Evolutionary conservation across 2,113 vertebrate species (phyloP).

Genomic region (Tenrec ecaudatus): DNA sequence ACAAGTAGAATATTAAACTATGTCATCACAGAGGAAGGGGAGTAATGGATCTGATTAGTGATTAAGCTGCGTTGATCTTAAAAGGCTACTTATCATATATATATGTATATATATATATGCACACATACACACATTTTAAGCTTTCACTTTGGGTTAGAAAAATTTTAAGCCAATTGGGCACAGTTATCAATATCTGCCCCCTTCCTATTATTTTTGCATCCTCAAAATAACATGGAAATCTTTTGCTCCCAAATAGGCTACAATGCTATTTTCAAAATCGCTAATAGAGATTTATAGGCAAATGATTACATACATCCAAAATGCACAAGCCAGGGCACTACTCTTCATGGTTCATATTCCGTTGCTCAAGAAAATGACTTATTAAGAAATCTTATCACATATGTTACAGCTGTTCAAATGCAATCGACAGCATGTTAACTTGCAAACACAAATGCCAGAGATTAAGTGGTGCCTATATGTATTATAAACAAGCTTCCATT

Average conservation of each 20-base stretch:
- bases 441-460: slow-evolving; percentile 76
- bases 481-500: slow-evolving; percentile 64
- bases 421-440: slow-evolving; percentile 67
- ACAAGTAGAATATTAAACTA: slow-evolving; percentile 81
- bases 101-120: too few species aligned
- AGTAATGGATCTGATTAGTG: slow-evolving; percentile 82
- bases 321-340: background rate
- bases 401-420: slow-evolving; percentile 75
- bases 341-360: slow-evolving; percentile 49
- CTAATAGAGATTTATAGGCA: slow-evolving; percentile 61
- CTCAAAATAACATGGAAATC: slow-evolving; percentile 27
- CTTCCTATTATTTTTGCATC: background rate
- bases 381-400: slow-evolving; percentile 74
- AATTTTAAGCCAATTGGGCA: slow-evolving; percentile 55
- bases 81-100: slow-evolving; percentile 62
- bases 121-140: slow-evolving; percentile 76
- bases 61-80: slow-evolving; percentile 74
- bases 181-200: slow-evolving; percentile 8
- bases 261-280: slow-evolving; percentile 47
- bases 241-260: slow-evolving; percentile 42
- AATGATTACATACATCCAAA: slow-evolving; percentile 57
- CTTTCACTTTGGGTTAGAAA: slow-evolving; percentile 61
- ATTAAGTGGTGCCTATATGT: slow-evolving; percentile 61
- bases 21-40: slow-evolving; percentile 61
- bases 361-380: slow-evolving; percentile 60